Evolutionary conservation across 2,888 invertebrate species (phyloP), one percentile per base, ranked within the genome.

Genomic region (Euspilapteryx auroguttella): DNA sequence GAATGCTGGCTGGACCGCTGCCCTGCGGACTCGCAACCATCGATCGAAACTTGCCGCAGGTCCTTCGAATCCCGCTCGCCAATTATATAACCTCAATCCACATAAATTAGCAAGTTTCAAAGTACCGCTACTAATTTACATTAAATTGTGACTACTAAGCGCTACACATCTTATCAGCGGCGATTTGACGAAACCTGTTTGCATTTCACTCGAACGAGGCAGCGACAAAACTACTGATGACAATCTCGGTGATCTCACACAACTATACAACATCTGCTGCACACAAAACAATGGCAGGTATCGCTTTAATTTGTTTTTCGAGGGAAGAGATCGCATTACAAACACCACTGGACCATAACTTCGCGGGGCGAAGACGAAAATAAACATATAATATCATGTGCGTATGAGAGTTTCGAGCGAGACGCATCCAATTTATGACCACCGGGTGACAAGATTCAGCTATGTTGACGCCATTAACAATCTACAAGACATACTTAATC

Each of bases 341-440:
- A 66, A 63, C 61, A 61, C 44, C 66, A 63, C 68, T 73, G 69
- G 73, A 73, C 69, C 69, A 73, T 71, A 71, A 71, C 71, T 68
- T 68, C 61, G 51, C 66, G 66, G 56, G 55, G 65, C 68, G 66
- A 63, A 69, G 73, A 75, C 73, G 59, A 73, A 75, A 73, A 73
- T 73, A 73, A 75, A 73, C 73, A 66, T n/a, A n/a, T 71, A 68
- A 69, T 69, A 71, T 66, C 65, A 59, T 63, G 62, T 65, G 65
- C 69, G 69, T 68, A 63, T 61, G 58, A 61, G 51, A 63, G 64
- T 66, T 71, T 64, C 64, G 61, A 66, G 68, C 64, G 61, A 66
- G 68, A 65, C 68, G 64, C 66, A 68, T 66, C 58, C 62, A 48
- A 71, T 64, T 68, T 63, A 63, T 64, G 57, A 56, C 54, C 53